Base-by-base conservation (phyloP, 2,113 vertebrate genomes). In the Megaceryle maxima region DNA sequence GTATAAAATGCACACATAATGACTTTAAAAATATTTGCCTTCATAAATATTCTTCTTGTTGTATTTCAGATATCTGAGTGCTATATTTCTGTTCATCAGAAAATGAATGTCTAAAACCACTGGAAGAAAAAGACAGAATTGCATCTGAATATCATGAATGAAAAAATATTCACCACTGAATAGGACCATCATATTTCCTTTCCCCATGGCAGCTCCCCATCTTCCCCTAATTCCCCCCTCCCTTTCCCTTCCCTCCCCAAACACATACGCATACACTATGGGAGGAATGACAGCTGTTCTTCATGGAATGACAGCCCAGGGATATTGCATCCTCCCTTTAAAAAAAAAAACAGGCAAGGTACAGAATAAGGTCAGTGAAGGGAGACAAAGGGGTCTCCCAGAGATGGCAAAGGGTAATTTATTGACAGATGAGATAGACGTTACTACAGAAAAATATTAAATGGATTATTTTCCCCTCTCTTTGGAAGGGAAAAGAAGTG, bases 231-330 rank as follows among this genome's bases (percentile, higher is more conserved):
- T 91, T 96, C 81, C 92, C 83, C 62, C 86, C 53, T 77, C 73
- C 43, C 44, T 83, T 72, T 92, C 75, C 56, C 78, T 91, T 95
- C 89, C 93, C 78, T 96, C 83, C 57, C 84, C 83, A 88, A 90
- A 94, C 86, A 86, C 72, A 78, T 80, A 72, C 33, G 28, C 90
- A 90, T 83, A 80, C 89, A 90, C 90, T 88, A 62, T 96, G 94
- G 96, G 95, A 96, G 95, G 97, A 97, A 97, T 96, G 96, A 97
- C 97, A 97, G 96, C 95, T 96, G 97, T 96, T 98, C 97, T 97
- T 97, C 96, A 96, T 96, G 96, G 85, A 98, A 97, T 97, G 97
- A 96, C 97, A 96, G 92, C 95, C 85, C 96, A 96, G 94, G 96
- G 96, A 97, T 97, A 97, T 90, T 92, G 93, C 39, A 72, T 97